phyloP scores from a whole-genome alignment of 2,797 vertebrate genomes.

The Siniperca obscura region DNA sequence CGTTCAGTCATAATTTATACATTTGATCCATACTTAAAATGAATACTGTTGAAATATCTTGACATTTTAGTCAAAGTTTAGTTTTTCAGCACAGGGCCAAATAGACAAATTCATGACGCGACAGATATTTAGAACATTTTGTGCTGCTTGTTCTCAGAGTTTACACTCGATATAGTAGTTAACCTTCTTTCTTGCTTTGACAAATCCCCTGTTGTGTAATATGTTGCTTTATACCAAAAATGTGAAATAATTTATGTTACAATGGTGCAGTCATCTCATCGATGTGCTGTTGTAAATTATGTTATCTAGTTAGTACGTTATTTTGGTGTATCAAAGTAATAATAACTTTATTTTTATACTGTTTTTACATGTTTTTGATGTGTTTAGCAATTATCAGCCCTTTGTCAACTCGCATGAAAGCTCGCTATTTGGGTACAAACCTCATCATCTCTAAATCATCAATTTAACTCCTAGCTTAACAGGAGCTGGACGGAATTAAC shows the following conservation, averaged over 20 bases:
- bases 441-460: constrained; percentile 38
- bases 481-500: neutral
- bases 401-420: constrained; percentile 12
- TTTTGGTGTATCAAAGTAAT: constrained; percentile 67
- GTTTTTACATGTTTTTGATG: constrained; percentile 67
- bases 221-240: constrained; percentile 73
- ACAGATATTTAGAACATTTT: neutral
- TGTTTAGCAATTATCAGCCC: constrained; percentile 47
- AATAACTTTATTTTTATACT: constrained; percentile 83
- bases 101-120: neutral
- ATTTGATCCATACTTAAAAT: neutral
- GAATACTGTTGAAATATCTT: neutral
- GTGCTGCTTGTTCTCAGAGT: constrained; percentile 38
- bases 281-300: constrained; percentile 56
- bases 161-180: constrained; percentile 4
- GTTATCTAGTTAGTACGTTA: constrained; percentile 45
- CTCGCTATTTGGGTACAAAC: constrained; percentile 6
- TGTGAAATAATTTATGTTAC: constrained; percentile 53
- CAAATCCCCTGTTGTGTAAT: constrained; percentile 28
- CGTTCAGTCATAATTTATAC: neutral
- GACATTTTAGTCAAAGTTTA: neutral
- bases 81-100: constrained; percentile 2
- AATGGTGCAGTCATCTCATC: constrained; percentile 61
- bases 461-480: neutral
- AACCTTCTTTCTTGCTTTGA: constrained; percentile 17